phyloP scores from a whole-genome alignment of 92 coral and sea anemone species.

The Chrysogorgia sp. region DNA sequence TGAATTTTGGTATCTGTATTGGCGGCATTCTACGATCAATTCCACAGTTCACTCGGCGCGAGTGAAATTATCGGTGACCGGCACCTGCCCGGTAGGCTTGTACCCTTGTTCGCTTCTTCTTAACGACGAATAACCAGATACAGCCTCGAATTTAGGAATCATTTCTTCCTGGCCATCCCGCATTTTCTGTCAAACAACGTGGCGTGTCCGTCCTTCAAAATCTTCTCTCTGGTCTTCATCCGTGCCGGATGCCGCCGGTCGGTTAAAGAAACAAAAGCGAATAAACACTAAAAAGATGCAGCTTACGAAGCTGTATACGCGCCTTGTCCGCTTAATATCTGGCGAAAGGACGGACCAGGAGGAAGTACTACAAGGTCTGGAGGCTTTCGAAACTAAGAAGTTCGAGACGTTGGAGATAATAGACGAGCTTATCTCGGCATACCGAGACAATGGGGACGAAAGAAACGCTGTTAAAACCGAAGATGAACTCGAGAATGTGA shows the following conservation, averaged over 20 bases:
- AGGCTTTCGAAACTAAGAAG: constrained; percentile 11
- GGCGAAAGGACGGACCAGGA: constrained; percentile 19
- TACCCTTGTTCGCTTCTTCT: too few relatives aligned
- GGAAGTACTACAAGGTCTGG: not conserved
- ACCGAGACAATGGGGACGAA: constrained; percentile 8
- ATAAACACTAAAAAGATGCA: constrained; percentile 11
- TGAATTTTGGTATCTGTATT: not conserved
- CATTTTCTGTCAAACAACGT: too few relatives aligned
- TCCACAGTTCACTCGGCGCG: not conserved
- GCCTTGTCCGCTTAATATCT: constrained; percentile 26
- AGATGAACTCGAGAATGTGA: constrained; percentile 28
- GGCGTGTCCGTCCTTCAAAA: too few relatives aligned
- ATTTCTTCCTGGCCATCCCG: too few relatives aligned
- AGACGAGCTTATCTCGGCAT: constrained; percentile 19
- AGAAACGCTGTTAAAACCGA: constrained; percentile 35
- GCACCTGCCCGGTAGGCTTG: too few relatives aligned
- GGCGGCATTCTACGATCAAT: not conserved
- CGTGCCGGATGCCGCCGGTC: too few relatives aligned
- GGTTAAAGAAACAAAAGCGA: constrained; percentile 40
- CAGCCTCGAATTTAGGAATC: too few relatives aligned
- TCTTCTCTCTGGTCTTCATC: too few relatives aligned
- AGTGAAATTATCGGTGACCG: too few relatives aligned
- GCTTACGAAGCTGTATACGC: constrained; percentile 35
- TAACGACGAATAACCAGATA: too few relatives aligned
- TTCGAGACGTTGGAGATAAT: constrained; percentile 11